phyloP scores from a whole-genome alignment of 1,140 invertebrate genomes.

The Aphelenchoides avenae region DNA sequence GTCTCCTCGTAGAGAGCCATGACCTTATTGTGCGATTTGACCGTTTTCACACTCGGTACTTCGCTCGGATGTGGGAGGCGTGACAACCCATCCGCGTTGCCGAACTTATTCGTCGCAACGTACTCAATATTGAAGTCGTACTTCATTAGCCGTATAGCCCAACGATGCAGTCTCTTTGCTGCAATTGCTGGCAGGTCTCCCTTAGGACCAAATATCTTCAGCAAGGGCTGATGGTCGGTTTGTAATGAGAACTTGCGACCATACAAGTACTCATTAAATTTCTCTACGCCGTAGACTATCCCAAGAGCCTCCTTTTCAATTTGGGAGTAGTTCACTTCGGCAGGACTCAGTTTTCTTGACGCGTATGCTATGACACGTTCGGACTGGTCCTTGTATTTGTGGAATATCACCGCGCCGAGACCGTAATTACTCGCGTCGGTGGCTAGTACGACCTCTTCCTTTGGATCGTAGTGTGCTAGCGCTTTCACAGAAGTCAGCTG shows the following conservation, averaged over 20 bases:
- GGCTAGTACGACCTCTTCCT: too few species aligned
- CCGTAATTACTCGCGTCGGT: too few species aligned
- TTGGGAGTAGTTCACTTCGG: slow-evolving; percentile 64
- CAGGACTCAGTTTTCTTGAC: slow-evolving; percentile 57
- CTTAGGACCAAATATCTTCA: slow-evolving; percentile 58
- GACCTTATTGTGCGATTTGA: too few species aligned
- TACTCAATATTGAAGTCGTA: slow-evolving; percentile 49
- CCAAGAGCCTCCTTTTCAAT: slow-evolving; percentile 64
- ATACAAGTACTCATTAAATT: slow-evolving; percentile 64
- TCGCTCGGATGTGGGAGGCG: too few species aligned
- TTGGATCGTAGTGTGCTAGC: too few species aligned
- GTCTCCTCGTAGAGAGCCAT: too few species aligned
- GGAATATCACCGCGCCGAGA: too few species aligned
- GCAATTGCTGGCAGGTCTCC: slow-evolving; percentile 55
- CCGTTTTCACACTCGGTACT: too few species aligned
- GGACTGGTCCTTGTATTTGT: too few species aligned
- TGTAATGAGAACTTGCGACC: slow-evolving; percentile 60
- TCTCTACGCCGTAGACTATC: slow-evolving; percentile 61
- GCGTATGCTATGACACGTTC: too few species aligned
- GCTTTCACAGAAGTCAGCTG: too few species aligned
- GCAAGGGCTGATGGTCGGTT: slow-evolving; percentile 63
- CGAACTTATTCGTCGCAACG: not conserved
- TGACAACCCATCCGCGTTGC: slow-evolving; percentile 20
- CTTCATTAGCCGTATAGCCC: slow-evolving; percentile 40
- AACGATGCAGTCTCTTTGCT: slow-evolving; percentile 52